Conservation (phyloP, 2,113 vertebrate genomes). For the Oncorhynchus mykiss region DNA sequence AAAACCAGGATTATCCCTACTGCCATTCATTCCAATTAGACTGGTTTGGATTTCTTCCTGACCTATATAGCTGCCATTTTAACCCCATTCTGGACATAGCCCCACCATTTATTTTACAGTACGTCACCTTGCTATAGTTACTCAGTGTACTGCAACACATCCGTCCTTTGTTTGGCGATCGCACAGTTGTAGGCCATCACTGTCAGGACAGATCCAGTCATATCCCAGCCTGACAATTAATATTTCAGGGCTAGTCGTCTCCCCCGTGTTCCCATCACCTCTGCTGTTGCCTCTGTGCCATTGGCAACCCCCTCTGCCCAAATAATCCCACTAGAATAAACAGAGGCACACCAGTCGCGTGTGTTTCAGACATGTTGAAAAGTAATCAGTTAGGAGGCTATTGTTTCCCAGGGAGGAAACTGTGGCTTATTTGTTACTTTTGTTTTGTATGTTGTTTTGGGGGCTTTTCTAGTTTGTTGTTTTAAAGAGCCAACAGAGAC, state of each 20-base stretch:
- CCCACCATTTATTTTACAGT: constrained; percentile 10
- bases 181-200: constrained; percentile 40
- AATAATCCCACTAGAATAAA: constrained; percentile 45
- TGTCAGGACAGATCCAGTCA: constrained; percentile 58
- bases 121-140: constrained; percentile 33
- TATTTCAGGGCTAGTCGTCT: constrained; percentile 55
- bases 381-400: constrained; percentile 30
- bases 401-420: constrained; percentile 23
- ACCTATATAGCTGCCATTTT: too few relatives aligned
- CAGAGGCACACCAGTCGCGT: constrained; percentile 22
- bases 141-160: constrained; percentile 19
- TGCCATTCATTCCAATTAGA: too few relatives aligned
- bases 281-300: constrained; percentile 36
- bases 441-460: constrained; percentile 22
- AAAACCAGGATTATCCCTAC: too few relatives aligned
- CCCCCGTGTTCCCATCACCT: constrained; percentile 34
- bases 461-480: constrained; percentile 44
- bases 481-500: constrained; percentile 43
- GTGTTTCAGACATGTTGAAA: constrained; percentile 27
- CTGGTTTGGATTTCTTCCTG: too few relatives aligned
- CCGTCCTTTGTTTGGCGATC: constrained; percentile 36
- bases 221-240: constrained; percentile 50
- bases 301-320: constrained; percentile 39
- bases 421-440: constrained; percentile 30
- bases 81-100: too few relatives aligned